Evolutionary conservation across 2,113 vertebrate genomes (phyloP), one percentile per base, ranked within the genome.

Genomic region (Podiceps cristatus): DNA sequence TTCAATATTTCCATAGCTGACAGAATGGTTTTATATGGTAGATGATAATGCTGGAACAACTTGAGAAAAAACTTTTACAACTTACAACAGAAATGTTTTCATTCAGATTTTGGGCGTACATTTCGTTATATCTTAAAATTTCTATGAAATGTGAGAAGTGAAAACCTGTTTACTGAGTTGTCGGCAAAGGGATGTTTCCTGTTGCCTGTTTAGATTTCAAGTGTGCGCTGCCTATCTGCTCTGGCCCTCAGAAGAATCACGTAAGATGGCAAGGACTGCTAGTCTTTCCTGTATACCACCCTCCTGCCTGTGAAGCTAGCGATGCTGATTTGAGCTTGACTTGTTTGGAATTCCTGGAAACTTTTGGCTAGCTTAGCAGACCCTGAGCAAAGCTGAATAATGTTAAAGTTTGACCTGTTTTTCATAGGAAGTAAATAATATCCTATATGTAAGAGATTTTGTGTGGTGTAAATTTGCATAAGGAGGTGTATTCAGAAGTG

Each of bases 261-360:
- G 1, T 5, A 8, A 49, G 58, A 18, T 13, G 14, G 40, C 37
- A 79, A 40, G 22, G 45, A 33, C 12, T 1, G 5, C 25, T 9
- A 27, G 20, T 37, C 62, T 50, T 44, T 86, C 11, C 62, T 68
- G 19, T 35, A 16, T 8, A 5, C 8, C 29, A 14, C 49, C 45
- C 50, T 84, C 23, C 2, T 3, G 1, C 18, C 19, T 6, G 1
- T 22, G 14, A 42, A 19, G n/a, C 5, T 29, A 18, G 35, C 0
- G 2, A 64, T 5, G 17, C 24, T 74, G 13, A 47, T 83, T 64
- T 50, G 42, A 76, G 11, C 13, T 85, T 7, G 7, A 15, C 12
- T 45, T 74, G 6, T 77, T 77, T 62, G 52, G 52, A 67, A 50
- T 66, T 74, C 11, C 45, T 87, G 47, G 18, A 73, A 59, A 27